Base-by-base conservation (phyloP, 2,797 vertebrate genomes). In the Neosilurus mollespiculum region DNA sequence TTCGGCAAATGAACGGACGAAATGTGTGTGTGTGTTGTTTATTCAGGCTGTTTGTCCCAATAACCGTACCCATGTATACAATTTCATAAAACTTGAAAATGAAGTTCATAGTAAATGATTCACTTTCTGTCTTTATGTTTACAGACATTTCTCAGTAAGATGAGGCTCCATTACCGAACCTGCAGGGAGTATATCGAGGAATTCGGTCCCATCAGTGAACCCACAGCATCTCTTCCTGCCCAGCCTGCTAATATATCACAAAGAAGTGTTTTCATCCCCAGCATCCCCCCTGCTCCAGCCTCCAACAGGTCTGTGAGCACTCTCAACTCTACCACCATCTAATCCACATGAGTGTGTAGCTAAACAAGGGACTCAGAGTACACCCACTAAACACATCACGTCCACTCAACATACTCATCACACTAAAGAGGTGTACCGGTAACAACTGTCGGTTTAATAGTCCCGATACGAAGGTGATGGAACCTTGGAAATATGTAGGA, bases 151-250 rank as follows among this genome's bases (percentile, higher is more conserved):
- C 67, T 84, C 59, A 84, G 54, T 24, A 81, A 73, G 67, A 84
- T 84, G 82, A 81, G 82, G 51, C 37, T 71, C 22, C 82, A 84
- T 61, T 86, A 86, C 49, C 67, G n/a, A 73, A 81, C 26, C 73
- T 86, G 82, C 37, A 66, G 51, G 73, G 54, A 64, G 66, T 86
- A 86, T 43, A 71, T 66, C 4, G 79, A 86, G 37, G 85, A 86
- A 53, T 84, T 78, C n/a, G 79, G 82, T 0, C 77, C 15, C 9
- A 51, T 78, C 49, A 20, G 49, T 77, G 54, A 49, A 9, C 11
- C 78, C 37, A 30, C 58, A 20, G 30, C 43, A 1, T 0, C 7
- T 0, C 18, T 53, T 26, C 69, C 78, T 56, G 59, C 2, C 51
- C 77, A 43, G 26, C 56, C 34, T 12, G 71, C 71, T 4, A 14